These are phyloP conservation scores for Nephrotoma appendiculata DNA, from an alignment of 2,888 invertebrate species.

Conservation along the genomic window DNA sequence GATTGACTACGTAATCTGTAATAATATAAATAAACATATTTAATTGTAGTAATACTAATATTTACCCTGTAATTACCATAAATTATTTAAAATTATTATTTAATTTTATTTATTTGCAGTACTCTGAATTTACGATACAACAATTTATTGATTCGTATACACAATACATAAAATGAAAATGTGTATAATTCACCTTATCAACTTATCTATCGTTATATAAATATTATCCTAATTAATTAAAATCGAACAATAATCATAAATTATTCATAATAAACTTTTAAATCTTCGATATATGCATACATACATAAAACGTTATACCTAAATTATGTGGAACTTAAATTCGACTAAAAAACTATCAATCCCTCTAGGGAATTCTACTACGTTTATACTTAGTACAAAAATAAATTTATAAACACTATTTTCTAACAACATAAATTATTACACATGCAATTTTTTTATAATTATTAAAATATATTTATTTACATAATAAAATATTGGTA, in stretches of 20 bases:
- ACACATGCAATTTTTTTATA: background rate
- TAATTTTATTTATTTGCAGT: background rate
- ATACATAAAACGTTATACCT: no score
- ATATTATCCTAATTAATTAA: background rate
- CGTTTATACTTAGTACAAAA: background rate
- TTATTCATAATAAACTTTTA: background rate
- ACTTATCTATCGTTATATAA: background rate
- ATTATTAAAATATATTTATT: background rate
- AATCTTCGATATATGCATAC: background rate
- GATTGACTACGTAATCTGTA: background rate
- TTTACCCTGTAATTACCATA: background rate
- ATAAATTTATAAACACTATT: background rate
- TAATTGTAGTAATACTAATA: background rate
- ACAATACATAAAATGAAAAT: background rate
- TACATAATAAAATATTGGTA: background rate
- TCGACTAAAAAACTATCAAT: background rate
- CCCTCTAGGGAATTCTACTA: background rate
- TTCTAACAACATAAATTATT: background rate
- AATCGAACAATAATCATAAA: background rate
- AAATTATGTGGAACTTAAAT: no score
- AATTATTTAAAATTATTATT: background rate
- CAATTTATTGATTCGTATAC: background rate
- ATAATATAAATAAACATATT: background rate
- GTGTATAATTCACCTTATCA: background rate
- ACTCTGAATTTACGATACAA: background rate